These are phyloP conservation scores for Scolanthus callimorphus DNA, from an alignment of 92 coral and sea anemone species.

Conservation along the genomic window DNA sequence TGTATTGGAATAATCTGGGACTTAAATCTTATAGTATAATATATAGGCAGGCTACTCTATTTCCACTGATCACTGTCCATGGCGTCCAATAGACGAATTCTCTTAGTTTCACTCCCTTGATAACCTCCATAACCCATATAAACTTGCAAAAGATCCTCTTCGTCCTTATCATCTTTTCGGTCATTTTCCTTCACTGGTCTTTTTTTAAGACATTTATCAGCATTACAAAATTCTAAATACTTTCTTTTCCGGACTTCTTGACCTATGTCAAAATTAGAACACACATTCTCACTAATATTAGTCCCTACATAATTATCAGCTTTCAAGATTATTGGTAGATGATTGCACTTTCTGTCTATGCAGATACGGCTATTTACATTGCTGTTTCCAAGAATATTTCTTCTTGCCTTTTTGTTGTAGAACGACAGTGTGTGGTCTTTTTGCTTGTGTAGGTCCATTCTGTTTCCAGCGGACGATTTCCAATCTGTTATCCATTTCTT, in stretches of 20 bases:
- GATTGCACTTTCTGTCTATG: neutral
- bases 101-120: conserved; percentile 6
- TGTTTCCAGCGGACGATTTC: neutral
- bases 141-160: conserved; percentile 9
- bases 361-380: neutral
- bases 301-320: no score
- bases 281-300: no score
- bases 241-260: neutral
- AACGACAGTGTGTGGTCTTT: conserved; percentile 5
- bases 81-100: neutral
- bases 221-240: no score
- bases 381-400: neutral
- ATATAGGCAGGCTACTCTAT: no score
- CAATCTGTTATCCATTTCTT: conserved; percentile 28
- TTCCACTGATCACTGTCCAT: neutral
- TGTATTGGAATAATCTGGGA: no score
- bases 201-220: neutral
- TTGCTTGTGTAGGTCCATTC: neutral
- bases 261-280: neutral
- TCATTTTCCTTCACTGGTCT: neutral
- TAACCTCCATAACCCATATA: conserved; percentile 1
- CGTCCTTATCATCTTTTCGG: neutral
- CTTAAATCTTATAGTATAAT: no score
- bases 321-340: neutral
- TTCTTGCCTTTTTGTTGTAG: conserved; percentile 3